Percentiles rank a stretch among this genome's conserved stretches.
These are phyloP conservation scores for Isaurus tuberculatus DNA, from an alignment of 92 coral and sea anemone species.

Conservation along the genomic window DNA sequence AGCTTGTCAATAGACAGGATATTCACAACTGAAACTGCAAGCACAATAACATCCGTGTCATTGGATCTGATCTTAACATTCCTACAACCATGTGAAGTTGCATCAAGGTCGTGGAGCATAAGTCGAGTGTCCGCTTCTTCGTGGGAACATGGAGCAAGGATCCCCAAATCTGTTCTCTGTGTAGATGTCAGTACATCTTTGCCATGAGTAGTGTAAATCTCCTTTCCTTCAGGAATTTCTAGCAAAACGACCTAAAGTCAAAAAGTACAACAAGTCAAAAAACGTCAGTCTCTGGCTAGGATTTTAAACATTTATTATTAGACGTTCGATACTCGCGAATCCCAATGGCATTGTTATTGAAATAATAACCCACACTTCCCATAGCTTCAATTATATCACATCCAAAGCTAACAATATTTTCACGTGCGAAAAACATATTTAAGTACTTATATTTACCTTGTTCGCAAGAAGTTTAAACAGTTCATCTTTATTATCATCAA, in stretches of 20 bases:
- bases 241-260: slow-evolving; percentile 66
- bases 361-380: too few relatives aligned
- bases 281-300: too few relatives aligned
- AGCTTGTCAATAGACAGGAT: neutral
- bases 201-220: slow-evolving; percentile 71
- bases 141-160: neutral
- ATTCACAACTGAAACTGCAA: neutral
- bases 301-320: too few relatives aligned
- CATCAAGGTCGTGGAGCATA: slow-evolving; percentile 5
- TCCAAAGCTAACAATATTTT: too few relatives aligned
- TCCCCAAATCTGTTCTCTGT: slow-evolving; percentile 45
- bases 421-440: too few relatives aligned
- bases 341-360: too few relatives aligned
- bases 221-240: slow-evolving; percentile 67
- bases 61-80: neutral
- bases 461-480: slow-evolving; percentile 60
- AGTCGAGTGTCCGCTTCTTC: slow-evolving; percentile 10
- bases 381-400: too few relatives aligned
- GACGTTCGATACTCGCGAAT: too few relatives aligned
- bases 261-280: neutral
- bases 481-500: slow-evolving; percentile 50
- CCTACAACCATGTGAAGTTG: neutral
- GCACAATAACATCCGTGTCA: neutral
- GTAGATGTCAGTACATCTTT: slow-evolving; percentile 49
- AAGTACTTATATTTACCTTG: too few relatives aligned